phyloP scores from a whole-genome alignment of 1,140 invertebrate genomes.

The Samia ricini region DNA sequence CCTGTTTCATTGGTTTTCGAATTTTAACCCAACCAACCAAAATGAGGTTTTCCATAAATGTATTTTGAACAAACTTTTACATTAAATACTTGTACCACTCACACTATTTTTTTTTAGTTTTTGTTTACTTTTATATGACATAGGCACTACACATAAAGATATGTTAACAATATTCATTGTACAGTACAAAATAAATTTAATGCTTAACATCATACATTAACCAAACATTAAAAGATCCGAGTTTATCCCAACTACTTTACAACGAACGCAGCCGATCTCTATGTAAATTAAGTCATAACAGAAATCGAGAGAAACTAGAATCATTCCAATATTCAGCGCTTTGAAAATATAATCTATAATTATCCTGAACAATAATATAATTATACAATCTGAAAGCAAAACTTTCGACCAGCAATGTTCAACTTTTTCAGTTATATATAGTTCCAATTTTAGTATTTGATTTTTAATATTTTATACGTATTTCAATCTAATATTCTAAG shows the following conservation, averaged over 20 bases:
- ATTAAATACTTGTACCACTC: too few species aligned
- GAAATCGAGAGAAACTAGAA: background rate
- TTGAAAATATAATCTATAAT: background rate
- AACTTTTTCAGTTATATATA: background rate
- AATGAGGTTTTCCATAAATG: too few species aligned
- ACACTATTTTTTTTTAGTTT: too few species aligned
- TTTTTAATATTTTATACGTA: too few species aligned
- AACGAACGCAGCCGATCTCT: background rate
- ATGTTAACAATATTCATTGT: too few species aligned
- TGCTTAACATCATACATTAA: background rate
- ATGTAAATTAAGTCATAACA: background rate
- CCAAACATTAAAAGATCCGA: background rate
- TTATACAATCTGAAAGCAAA: background rate
- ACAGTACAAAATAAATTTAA: background rate
- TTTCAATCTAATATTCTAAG: too few species aligned
- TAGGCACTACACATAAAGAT: too few species aligned
- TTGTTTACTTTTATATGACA: too few species aligned
- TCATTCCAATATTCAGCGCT: background rate
- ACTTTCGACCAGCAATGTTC: background rate
- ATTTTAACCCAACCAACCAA: too few species aligned
- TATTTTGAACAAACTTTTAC: too few species aligned
- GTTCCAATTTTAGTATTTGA: background rate
- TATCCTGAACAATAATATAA: background rate
- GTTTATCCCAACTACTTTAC: background rate
- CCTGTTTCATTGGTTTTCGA: too few species aligned